Evolutionary conservation across 2,797 vertebrate species (phyloP), one percentile per base, ranked within the genome.

Genomic region (Gymnoscopelus braueri): DNA sequence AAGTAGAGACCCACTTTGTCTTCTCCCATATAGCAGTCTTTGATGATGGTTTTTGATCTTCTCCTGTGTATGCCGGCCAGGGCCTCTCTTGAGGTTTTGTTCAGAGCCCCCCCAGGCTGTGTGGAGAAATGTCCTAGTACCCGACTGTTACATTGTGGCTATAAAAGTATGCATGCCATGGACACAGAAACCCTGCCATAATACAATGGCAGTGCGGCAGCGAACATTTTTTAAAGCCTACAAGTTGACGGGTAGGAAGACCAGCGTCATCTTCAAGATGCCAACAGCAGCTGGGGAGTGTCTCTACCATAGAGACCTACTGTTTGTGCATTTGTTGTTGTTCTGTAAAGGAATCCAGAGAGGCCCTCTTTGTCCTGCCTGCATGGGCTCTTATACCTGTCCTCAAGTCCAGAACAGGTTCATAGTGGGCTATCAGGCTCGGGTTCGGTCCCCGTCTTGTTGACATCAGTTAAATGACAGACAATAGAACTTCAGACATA

Each of bases 41-140:
- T 74, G 44, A 24, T 63, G 60, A 26, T 56, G 74, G 67, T 74
- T 60, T 60, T 47, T 85, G 56, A 73, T 81, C 58, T 67, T 69
- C n/a, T 63, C 24, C 56, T 84, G 66, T 77, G n/a, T 26, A 44
- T 11, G 49, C 74, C 77, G 69, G 80, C 54, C 19, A 58, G 62
- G 67, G 80, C 82, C 78, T 85, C 77, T 85, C 74, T 78, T 51
- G 82, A 66, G 86, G 78, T 81, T 72, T 48, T 54, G 65, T 52
- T 35, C 58, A 59, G 80, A 83, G 82, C 78, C 29, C 70, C 19
- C 24, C 82, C 71, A 81, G 74, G 67, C 84, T 24, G 63, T 74
- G 63, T 59, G 53, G 69, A 81, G 69, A 80, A 75, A 81, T 87
- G 73, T 79, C 78, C 78, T 76, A 61, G 75, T 84, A 75, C 83